Percentiles rank a stretch among this genome's conserved stretches.
These are phyloP conservation scores for Phaenicophaeus curvirostris DNA, from an alignment of 2,797 vertebrate species.

Conservation along the genomic window DNA sequence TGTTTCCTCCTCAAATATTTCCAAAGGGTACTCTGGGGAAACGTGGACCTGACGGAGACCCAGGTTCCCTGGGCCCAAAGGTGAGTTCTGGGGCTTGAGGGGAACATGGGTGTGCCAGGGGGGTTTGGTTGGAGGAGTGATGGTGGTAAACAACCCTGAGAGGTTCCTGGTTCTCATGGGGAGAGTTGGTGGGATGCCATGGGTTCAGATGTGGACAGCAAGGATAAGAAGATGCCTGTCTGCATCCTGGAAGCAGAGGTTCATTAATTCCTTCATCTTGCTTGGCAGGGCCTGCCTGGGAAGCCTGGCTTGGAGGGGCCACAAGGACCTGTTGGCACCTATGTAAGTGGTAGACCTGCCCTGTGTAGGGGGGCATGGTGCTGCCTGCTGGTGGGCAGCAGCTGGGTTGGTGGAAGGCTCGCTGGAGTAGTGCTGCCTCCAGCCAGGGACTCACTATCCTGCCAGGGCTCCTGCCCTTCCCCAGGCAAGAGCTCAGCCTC, in stretches of 20 bases:
- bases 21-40: conserved; percentile 82
- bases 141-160: neutral
- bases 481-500: neutral
- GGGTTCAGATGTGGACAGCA: neutral
- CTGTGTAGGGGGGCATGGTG: fast-evolving
- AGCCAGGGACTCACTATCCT: neutral
- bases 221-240: neutral
- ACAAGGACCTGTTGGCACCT: conserved; percentile 88
- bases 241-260: fast-evolving
- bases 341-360: conserved; percentile 83
- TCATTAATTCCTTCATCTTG: neutral
- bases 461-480: neutral
- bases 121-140: neutral
- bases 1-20: neutral
- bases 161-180: neutral
- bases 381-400: fast-evolving
- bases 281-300: conserved; percentile 84
- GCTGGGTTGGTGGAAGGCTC: fast-evolving
- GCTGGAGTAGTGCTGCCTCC: neutral
- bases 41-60: conserved; percentile 73
- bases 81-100: conserved; percentile 63
- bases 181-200: fast-evolving
- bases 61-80: conserved; percentile 79
- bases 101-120: neutral
- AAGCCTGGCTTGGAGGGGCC: conserved; percentile 84